Evolutionary conservation across 1,140 invertebrate species (phyloP).

Genomic region (Orussus abietinus): DNA sequence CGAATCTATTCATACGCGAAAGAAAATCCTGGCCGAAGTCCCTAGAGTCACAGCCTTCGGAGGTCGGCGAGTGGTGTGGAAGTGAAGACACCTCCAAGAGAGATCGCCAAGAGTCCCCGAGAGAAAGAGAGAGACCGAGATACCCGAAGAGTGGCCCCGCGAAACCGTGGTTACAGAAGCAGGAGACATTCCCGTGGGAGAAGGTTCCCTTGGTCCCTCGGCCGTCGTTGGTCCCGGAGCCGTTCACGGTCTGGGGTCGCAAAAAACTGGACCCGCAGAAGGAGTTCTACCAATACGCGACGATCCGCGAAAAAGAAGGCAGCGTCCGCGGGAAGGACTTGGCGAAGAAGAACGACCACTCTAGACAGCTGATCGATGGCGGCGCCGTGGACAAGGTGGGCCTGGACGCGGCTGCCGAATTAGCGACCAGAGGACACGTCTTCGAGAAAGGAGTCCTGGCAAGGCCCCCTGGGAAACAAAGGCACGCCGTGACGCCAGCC

Average conservation of each 20-base stretch:
- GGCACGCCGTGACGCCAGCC: constrained; percentile 35
- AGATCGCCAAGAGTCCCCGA: constrained; percentile 3
- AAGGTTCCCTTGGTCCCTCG: constrained; percentile 78
- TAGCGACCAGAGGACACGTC: constrained; percentile 44
- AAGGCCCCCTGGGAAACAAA: constrained; percentile 32
- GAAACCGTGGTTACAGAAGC: constrained; percentile 63
- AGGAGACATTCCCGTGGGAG: constrained; percentile 72
- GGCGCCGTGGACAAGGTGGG: constrained; percentile 44
- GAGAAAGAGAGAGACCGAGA: constrained; percentile 3
- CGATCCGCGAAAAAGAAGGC: constrained; percentile 43
- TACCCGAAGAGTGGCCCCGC: constrained; percentile 10
- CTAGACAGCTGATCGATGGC: constrained; percentile 42
- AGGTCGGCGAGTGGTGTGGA: constrained; percentile 37
- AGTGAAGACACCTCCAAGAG: constrained; percentile 28
- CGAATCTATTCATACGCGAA: no score
- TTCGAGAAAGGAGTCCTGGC: constrained; percentile 46
- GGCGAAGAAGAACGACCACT: constrained; percentile 44
- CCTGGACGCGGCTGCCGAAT: constrained; percentile 42
- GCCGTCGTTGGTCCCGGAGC: constrained; percentile 74
- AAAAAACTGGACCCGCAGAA: constrained; percentile 48
- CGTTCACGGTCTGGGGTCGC: constrained; percentile 74
- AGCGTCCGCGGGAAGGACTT: constrained; percentile 39
- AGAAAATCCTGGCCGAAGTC: no score
- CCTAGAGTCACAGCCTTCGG: constrained; percentile 10
- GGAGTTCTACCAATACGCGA: constrained; percentile 48